phyloP scores from a whole-genome alignment of 1,140 invertebrate genomes.

The Drosophila trapezifrons region DNA sequence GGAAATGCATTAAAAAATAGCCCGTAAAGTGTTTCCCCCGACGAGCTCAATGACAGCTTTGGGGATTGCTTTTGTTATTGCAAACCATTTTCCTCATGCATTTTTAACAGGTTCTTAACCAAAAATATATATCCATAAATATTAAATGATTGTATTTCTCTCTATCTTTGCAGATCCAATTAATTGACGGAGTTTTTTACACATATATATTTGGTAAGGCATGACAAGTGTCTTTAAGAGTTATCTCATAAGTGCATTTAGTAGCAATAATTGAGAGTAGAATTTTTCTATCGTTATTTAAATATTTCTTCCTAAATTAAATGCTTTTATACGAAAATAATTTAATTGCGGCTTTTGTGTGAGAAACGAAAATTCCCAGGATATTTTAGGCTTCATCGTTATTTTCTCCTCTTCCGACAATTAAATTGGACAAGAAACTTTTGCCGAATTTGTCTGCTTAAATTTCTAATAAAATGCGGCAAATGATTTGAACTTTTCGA shows the following conservation, averaged over 20 bases:
- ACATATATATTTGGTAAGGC: slow-evolving; percentile 54
- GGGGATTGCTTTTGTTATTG: background rate
- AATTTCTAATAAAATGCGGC: slow-evolving; percentile 13
- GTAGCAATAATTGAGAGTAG: background rate
- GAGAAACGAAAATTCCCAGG: background rate
- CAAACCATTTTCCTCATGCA: slow-evolving; percentile 21
- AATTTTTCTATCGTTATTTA: background rate
- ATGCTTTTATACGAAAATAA: background rate
- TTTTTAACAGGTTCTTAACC: slow-evolving; percentile 28
- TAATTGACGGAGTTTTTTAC: slow-evolving; percentile 37
- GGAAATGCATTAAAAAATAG: slow-evolving; percentile 59
- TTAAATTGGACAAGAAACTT: slow-evolving; percentile 7
- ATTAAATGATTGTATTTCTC: slow-evolving; percentile 21
- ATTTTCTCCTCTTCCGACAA: background rate
- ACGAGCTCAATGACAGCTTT: slow-evolving; percentile 27
- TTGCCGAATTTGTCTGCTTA: slow-evolving; percentile 8
- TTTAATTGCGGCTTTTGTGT: background rate
- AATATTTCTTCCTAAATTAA: background rate
- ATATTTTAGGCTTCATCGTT: background rate
- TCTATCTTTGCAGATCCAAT: slow-evolving; percentile 49
- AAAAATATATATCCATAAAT: slow-evolving; percentile 4
- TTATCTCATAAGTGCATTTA: background rate
- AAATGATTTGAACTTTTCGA: slow-evolving; percentile 34
- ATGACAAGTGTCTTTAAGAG: background rate
- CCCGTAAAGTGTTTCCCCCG: slow-evolving; percentile 44